Conservation (phyloP, 2,113 vertebrate species). For the Microtus richardsoni region DNA sequence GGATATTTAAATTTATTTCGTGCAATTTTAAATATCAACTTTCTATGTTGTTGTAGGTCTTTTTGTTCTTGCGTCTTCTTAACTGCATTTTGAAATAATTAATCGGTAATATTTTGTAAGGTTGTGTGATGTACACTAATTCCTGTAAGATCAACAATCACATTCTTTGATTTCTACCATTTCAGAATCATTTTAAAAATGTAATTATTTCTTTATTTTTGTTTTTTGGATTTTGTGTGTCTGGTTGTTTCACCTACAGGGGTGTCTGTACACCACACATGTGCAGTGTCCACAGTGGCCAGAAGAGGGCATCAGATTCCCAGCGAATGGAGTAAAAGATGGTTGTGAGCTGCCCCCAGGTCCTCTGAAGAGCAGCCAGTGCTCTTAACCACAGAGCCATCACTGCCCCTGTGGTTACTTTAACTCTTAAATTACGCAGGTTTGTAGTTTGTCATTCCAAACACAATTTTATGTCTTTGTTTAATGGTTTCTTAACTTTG, state of each 20-base stretch:
- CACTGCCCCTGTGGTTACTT: neutral
- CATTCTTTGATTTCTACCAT: neutral
- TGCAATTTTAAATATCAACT: neutral
- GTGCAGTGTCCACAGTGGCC: neutral
- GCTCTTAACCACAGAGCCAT: neutral
- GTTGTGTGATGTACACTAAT: neutral
- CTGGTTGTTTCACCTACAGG: neutral
- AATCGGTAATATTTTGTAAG: neutral
- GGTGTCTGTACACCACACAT: neutral
- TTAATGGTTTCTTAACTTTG: neutral
- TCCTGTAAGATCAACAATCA: neutral
- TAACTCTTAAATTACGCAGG: neutral
- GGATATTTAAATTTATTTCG: neutral
- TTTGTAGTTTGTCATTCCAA: neutral
- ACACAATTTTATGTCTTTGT: neutral
- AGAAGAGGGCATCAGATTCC: neutral
- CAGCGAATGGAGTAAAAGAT: neutral
- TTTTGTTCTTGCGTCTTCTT: neutral
- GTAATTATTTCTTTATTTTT: neutral
- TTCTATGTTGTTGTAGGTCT: neutral
- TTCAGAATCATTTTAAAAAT: neutral
- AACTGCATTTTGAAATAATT: neutral
- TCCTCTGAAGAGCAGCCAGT: neutral
- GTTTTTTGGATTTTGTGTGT: neutral
- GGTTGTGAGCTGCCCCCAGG: neutral